Evolutionary conservation across 1,140 invertebrate genomes (phyloP), one percentile per base, ranked within the genome.

Genomic region (Panagrolaimus sp.): DNA sequence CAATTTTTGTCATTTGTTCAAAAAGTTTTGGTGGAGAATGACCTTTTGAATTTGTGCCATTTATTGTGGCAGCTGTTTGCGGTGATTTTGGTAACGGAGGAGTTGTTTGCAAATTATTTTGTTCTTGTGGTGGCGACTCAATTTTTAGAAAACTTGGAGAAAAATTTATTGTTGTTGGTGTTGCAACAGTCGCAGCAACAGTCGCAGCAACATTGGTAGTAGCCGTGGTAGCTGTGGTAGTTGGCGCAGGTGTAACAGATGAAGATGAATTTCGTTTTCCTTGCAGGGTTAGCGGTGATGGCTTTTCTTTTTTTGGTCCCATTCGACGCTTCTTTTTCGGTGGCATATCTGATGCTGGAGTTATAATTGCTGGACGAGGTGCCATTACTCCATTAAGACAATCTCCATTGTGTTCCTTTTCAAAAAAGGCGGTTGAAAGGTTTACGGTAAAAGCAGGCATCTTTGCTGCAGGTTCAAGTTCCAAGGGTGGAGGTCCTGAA

Each of bases 241-340:
- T 38, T 4, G 32, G 32, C 2, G 32, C 7, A 7, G 32, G 32
- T n/a, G n/a, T n/a, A 38, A 38, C 32, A 38, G 32, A 38, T 38
- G 32, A 38, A 38, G 7, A 4, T 38, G 32, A 38, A 38, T 38
- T 38, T 7, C 32, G 32, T 58, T 58, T 58, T 58, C 17, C 10
- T 17, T 12, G 15, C 52, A 38, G 7, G 2, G 32, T 38, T 38
- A 38, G 7, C 32, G 2, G 32, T 2, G 32, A 38, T 38, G 52
- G 21, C 28, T 58, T 58, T 58, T 58, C 52, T 28, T 58, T 58
- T 28, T 8, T 58, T 12, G 52, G 52, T 58, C 52, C 52, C 4
- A 12, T 21, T 21, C 52, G 52, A 12, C 52, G 52, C 12, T 28
- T 21, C 52, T 58, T 58, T 58, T 58, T 58, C 8, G 52, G 15